Conservation (phyloP, 2,888 invertebrate species). For the Drosophila sordidula region DNA sequence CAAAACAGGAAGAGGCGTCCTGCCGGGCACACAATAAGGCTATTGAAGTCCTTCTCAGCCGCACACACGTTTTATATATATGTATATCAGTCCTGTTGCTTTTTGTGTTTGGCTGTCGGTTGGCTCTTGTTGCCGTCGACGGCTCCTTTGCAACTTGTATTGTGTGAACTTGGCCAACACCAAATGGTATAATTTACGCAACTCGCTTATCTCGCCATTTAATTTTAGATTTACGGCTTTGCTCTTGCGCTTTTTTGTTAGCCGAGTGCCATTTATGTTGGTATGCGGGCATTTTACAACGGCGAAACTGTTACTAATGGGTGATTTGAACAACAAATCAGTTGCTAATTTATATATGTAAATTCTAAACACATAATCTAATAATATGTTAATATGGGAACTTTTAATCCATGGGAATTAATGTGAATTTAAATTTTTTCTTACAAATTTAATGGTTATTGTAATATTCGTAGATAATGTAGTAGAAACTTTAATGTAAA, state of each 20-base stretch:
- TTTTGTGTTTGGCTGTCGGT: slow-evolving; percentile 19
- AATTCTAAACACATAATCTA: neutral
- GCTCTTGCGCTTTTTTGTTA: slow-evolving; percentile 20
- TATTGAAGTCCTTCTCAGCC: slow-evolving; percentile 38
- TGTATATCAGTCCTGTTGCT: slow-evolving; percentile 38
- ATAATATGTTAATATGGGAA: neutral
- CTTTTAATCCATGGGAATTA: neutral
- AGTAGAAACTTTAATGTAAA: too few species aligned
- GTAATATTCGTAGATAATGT: neutral
- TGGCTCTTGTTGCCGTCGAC: slow-evolving; percentile 48
- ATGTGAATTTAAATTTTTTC: neutral
- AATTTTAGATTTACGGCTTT: slow-evolving; percentile 63
- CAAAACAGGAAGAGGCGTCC: slow-evolving; percentile 25
- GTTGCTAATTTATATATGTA: slow-evolving; percentile 4
- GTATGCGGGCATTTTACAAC: slow-evolving; percentile 8
- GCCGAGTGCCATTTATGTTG: slow-evolving; percentile 5
- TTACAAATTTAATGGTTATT: too few species aligned
- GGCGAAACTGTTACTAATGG: slow-evolving; percentile 4
- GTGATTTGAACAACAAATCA: slow-evolving; percentile 3
- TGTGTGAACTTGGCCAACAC: slow-evolving; percentile 52
- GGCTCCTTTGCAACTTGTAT: slow-evolving; percentile 47
- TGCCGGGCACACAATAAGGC: slow-evolving; percentile 30
- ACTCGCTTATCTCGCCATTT: slow-evolving; percentile 63
- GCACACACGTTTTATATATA: slow-evolving; percentile 9
- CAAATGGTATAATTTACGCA: slow-evolving; percentile 66